phyloP scores from a whole-genome alignment of 2,888 invertebrate genomes.

The Nymphalis polychloros region DNA sequence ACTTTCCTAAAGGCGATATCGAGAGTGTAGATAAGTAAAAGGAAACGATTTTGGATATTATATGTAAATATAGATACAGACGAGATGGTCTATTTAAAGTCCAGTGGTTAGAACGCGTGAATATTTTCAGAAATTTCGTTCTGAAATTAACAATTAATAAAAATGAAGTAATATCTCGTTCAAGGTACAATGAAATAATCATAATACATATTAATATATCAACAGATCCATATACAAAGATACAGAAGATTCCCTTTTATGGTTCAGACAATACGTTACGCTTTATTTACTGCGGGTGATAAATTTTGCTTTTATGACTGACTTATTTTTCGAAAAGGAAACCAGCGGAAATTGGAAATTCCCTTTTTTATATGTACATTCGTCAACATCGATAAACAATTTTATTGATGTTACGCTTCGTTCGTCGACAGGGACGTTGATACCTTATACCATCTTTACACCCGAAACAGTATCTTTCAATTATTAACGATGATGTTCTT shows the following conservation, averaged over 20 bases:
- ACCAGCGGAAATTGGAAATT: conserved; percentile 53
- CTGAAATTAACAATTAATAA: no score
- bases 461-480: conserved; percentile 7
- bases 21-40: no score
- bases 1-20: no score
- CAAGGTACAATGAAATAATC: no score
- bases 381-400: conserved; percentile 62
- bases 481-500: not conserved
- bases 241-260: conserved; percentile 15
- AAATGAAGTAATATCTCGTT: no score
- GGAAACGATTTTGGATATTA: no score
- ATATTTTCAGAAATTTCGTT: no score
- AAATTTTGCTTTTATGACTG: conserved; percentile 75
- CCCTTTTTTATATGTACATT: conserved; percentile 57
- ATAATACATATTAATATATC: no score
- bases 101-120: no score
- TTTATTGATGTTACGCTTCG: conserved; percentile 57
- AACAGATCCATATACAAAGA: not conserved
- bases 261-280: conserved; percentile 64
- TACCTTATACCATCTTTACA: conserved; percentile 11
- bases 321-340: conserved; percentile 69
- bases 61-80: no score
- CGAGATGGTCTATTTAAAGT: no score
- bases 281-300: conserved; percentile 72
- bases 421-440: conserved; percentile 10